Evolutionary conservation across 2,888 invertebrate genomes (phyloP), one percentile per base, ranked within the genome.

Genomic region (Drosophila anceps): DNA sequence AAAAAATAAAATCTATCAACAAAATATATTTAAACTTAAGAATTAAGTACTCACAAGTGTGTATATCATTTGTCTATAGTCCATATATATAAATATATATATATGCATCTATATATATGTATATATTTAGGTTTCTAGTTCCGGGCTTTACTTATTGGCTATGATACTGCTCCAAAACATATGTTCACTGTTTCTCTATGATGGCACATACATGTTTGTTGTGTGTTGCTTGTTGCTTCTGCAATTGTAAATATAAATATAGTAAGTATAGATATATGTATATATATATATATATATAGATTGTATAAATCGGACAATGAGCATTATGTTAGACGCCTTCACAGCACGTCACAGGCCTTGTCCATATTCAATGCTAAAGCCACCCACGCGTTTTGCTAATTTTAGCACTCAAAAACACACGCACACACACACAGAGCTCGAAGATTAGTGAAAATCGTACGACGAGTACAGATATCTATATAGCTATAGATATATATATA

Each of bases 151-250:
- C 83, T 87, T 87, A 88, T 66, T 76, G 67, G 37, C 78, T 87
- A 87, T 80, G 88, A 84, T 87, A 84, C 88, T 84, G 88, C 79
- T 81, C 69, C 79, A 74, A 77, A 64, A 39, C 37, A 27, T 27
- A 39, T 39, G 27, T 54, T 71, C 64, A 58, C 67, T 46, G 68
- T 50, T 60, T 29, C 63, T 59, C 61, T 84, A 88, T 65, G 77
- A 88, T 85, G 84, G 88, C 84, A 84, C 84, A 83, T 81, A 66
- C 88, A 84, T 84, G 54, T 86, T 88, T 81, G 86, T 67, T 37
- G 68, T 44, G 46, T 77, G 57, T 69, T 73, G 53, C 33, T 27
- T 27, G 54, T 39, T 27, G 54, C 4, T 27, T 29, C 54, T 54
- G 54, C 29, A 54, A 54, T 39, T 27, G 27, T 27, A 27, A 54